A percentile compares a stretch with the other conserved stretches of the same genome.
Conservation (phyloP, 2,113 vertebrate species). For the Tor tambroides region DNA sequence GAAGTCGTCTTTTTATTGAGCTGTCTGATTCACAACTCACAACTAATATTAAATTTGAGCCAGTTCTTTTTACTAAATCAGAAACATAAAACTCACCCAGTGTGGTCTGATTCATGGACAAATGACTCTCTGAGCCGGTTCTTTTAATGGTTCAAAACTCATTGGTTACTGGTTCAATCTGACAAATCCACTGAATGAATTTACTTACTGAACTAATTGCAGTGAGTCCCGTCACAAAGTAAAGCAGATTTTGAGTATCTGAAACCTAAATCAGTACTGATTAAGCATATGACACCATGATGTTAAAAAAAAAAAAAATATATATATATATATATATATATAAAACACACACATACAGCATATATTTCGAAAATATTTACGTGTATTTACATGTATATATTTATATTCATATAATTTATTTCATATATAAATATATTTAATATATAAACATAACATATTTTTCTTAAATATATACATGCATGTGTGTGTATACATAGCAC, state of each 20-base stretch:
- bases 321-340: too few species aligned
- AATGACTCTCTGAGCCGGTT: neutral
- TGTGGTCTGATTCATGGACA: neutral
- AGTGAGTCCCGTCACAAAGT: neutral
- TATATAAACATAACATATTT: too few species aligned
- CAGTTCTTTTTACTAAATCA: neutral
- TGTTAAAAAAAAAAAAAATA: neutral
- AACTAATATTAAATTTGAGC: neutral
- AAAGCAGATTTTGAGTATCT: neutral
- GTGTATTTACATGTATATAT: too few species aligned
- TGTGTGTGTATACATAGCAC: too few species aligned
- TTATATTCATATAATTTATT: too few species aligned
- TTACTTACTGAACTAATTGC: neutral
- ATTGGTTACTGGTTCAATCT: neutral
- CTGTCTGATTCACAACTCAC: neutral
- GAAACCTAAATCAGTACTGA: neutral
- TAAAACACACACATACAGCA: too few species aligned
- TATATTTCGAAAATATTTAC: too few species aligned
- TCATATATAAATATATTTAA: too few species aligned
- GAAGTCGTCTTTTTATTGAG: neutral
- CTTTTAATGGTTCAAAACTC: neutral
- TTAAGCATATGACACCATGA: neutral
- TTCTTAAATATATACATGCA: too few species aligned
- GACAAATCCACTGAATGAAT: neutral
- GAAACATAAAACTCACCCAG: neutral